Base-by-base conservation (phyloP, 2,888 invertebrate species). In the Ectemnius cavifrons region DNA sequence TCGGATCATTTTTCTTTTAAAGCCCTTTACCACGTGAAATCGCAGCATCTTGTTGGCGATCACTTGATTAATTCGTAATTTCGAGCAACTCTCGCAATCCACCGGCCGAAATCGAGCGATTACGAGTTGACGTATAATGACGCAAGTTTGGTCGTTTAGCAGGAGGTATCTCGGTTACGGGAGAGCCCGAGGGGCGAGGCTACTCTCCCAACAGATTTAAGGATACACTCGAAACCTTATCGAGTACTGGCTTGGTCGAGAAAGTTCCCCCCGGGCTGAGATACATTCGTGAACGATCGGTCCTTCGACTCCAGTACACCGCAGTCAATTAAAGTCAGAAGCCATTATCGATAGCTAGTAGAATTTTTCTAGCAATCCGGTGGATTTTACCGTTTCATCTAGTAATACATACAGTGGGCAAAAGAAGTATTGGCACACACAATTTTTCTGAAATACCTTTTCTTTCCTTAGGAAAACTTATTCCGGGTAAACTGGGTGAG, bases 301-400 rank as follows among this genome's bases (percentile, higher is more conserved):
- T 68, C 58, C 49, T 8, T 14, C n/a, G 46, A 27, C 57, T 37
- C 18, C 65, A 57, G 66, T 60, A 63, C 47, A 49, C 64, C 69
- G 20, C 16, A 20, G 49, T 64, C 71, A 75, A 81, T 82, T 81
- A 75, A 67, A 75, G 71, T 58, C 60, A 63, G 56, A 63, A 67
- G 63, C 46, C 46, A 58, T 74, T 68, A 63, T 28, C 52, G 47
- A 59, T 27, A 49, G 45, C 47, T 11, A 60, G 45, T 47, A 28
- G 61, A 64, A 74, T 77, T 75, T 71, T 67, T 67, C 61, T 6
- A 45, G 2, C 62, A 56, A 64, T 65, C 56, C 59, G 20, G 2
- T 6, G n/a, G n/a, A 57, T 49, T 46, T 69, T 71, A 68, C 56
- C 58, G 69, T 14, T 4, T 67, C 59, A 59, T 46, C 4, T 70